These are phyloP conservation scores for Python bivittatus DNA, from an alignment of 2,113 vertebrate species.

Conservation along the genomic window DNA sequence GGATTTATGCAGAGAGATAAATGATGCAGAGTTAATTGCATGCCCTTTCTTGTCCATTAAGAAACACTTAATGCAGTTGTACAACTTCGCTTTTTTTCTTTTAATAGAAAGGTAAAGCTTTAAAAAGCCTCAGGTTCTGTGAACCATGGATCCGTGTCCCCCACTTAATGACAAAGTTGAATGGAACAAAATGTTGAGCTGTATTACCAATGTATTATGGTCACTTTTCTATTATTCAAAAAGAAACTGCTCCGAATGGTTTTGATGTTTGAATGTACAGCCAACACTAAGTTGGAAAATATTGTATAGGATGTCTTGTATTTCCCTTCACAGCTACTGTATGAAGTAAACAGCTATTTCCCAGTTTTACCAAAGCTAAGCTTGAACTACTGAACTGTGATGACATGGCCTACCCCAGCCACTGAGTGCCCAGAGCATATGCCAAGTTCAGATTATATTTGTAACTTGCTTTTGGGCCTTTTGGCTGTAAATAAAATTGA, in stretches of 20 bases:
- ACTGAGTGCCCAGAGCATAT: no score
- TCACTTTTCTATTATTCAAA: background rate
- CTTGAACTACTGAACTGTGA: background rate
- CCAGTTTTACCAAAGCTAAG: background rate
- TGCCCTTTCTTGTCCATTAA: slow-evolving; percentile 69
- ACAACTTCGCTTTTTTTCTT: slow-evolving; percentile 67
- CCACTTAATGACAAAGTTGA: background rate
- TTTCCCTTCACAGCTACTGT: background rate
- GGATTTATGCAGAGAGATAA: slow-evolving; percentile 71
- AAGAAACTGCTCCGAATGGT: background rate
- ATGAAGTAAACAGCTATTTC: background rate
- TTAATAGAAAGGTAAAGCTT: slow-evolving; percentile 36
- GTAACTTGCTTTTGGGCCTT: no score
- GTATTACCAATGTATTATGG: background rate
- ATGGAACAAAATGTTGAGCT: background rate
- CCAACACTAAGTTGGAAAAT: background rate
- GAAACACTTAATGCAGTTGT: slow-evolving; percentile 54
- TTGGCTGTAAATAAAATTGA: no score
- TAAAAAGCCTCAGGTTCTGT: slow-evolving; percentile 30
- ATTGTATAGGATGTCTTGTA: background rate
- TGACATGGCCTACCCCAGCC: background rate
- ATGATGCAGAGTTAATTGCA: slow-evolving; percentile 62
- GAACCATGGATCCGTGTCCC: background rate
- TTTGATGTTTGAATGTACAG: no score
- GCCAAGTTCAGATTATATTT: no score